Evolutionary conservation across 2,888 invertebrate species (phyloP), one percentile per base, ranked within the genome.

Genomic region (Nemotelus nigrinus): DNA sequence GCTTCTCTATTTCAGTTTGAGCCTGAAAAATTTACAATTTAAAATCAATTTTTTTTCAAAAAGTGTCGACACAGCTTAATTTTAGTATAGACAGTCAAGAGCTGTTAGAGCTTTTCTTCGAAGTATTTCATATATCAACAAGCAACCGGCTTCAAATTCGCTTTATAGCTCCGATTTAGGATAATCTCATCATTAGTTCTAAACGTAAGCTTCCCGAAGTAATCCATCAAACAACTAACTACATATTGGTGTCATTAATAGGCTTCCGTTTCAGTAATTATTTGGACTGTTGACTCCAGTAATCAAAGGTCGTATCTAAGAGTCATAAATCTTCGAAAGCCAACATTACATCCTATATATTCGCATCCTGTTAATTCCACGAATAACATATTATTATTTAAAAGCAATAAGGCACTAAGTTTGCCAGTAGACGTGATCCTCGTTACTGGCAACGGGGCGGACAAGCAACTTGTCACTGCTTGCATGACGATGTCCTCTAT

Each of bases 171-270:
- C 25, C 25, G 25, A 25, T 25, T 25, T 25, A 25, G 25, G 25
- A 63, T 63, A 7, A 63, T 63, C 39, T 43, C 39, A 41, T 63
- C 63, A 43, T 63, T 63, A 63, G 5, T 63, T 63, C 63, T 63
- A 63, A 63, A 43, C 63, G 43, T 43, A 39, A 2, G 43, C 43
- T 43, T 63, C 63, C 63, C 41, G 43, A 6, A 63, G 43, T 41
- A 43, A 63, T 63, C 41, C 63, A 39, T 25, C 25, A 25, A 25
- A 25, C 25, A 25, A 25, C 25, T 25, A 25, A 25, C 25, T 25
- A 25, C 25, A 25, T 25, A 25, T 25, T 25, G 25, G 25, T 25
- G 25, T 25, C 25, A 25, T 25, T 25, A 0, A 25, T 25, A 25
- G 25, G 1, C 25, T 25, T 25, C 25, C 3, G 63, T 43, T 43